Base-by-base conservation (phyloP, 2,888 invertebrate species). In the Dolomedes plantarius region DNA sequence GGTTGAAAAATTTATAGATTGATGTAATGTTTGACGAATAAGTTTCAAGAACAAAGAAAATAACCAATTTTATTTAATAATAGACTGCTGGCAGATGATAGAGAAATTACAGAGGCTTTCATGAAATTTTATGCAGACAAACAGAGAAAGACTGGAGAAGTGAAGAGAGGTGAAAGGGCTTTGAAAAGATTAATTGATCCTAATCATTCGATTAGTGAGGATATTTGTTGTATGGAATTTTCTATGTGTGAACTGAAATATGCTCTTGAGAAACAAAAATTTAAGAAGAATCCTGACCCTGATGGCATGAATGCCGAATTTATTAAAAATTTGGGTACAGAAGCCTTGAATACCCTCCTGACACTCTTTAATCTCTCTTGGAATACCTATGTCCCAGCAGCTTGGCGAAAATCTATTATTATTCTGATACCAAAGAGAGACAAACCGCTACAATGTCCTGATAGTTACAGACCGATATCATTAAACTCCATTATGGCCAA, bases 271-370 rank as follows among this genome's bases (percentile, higher is more conserved):
- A 69, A 41, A 7, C 36, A 39, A 27, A 67, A 67, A 32, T 7
- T 65, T 1, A 29, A 13, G 9, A 29, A 65, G 31, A 65, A 62
- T 23, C 65, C 69, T 39, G 69, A 69, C 11, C 27, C 19, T 69
- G 39, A 69, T 39, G 39, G 23, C 0, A 67, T 32, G 0, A 31
- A 67, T 16, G 65, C 32, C 67, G 65, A 67, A 7, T 67, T 67
- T 31, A 13, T 67, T 16, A 67, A 67, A 31, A 65, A 67, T 67
- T 67, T 67, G 32, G 65, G 65, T 1, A 31, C 69, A 41, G 2
- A 41, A 23, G 39, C 32, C 13, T 41, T 23, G 39, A 27, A 69
- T 23, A 39, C 27, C 1, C 9, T 69, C 23, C 36, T 39, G 39
- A 41, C 23, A 23, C 27, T 39, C 3, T 29, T 0, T 0, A 65